Percentiles rank a stretch among this genome's conserved stretches.
phyloP scores from a whole-genome alignment of 1,140 invertebrate genomes.

The Trypoxylus dichotomus region DNA sequence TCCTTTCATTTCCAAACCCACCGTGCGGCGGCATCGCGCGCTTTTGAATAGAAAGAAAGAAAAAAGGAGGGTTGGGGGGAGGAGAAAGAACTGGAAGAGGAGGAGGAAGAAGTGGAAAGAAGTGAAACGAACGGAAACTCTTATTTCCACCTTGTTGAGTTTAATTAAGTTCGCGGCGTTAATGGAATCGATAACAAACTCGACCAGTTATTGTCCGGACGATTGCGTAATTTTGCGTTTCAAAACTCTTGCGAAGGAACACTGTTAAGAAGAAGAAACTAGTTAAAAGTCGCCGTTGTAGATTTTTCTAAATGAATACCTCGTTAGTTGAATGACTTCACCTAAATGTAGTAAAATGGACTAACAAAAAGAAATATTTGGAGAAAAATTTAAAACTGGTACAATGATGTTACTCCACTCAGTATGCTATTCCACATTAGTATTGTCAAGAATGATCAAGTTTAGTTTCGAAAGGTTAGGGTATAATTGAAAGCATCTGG shows the following conservation, averaged over 20 bases:
- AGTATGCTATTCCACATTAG: too few species aligned
- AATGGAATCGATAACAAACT: conserved; percentile 18
- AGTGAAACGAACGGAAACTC: conserved; percentile 14
- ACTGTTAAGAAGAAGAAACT: not conserved
- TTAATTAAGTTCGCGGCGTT: conserved; percentile 1
- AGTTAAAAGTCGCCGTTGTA: not conserved
- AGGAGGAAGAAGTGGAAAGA: not conserved
- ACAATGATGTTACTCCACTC: too few species aligned
- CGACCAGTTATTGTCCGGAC: conserved; percentile 9
- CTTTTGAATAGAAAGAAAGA: not conserved
- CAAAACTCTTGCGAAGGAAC: not conserved
- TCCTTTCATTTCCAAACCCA: not conserved
- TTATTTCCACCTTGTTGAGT: conserved; percentile 8
- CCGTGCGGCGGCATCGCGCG: not conserved
- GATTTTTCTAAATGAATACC: not conserved
- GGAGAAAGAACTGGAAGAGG: not conserved
- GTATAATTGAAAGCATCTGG: too few species aligned
- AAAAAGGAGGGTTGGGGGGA: not conserved
- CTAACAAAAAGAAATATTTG: too few species aligned
- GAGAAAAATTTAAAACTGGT: too few species aligned
- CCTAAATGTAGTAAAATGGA: too few species aligned
- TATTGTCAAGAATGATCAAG: too few species aligned
- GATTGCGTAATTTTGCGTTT: conserved; percentile 11
- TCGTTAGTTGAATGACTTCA: not conserved
- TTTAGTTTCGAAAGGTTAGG: too few species aligned